A percentile compares a stretch with the other conserved stretches of the same genome.
Evolutionary conservation across 2,113 vertebrate genomes (phyloP).

Genomic region (Neodon shergylaensis): DNA sequence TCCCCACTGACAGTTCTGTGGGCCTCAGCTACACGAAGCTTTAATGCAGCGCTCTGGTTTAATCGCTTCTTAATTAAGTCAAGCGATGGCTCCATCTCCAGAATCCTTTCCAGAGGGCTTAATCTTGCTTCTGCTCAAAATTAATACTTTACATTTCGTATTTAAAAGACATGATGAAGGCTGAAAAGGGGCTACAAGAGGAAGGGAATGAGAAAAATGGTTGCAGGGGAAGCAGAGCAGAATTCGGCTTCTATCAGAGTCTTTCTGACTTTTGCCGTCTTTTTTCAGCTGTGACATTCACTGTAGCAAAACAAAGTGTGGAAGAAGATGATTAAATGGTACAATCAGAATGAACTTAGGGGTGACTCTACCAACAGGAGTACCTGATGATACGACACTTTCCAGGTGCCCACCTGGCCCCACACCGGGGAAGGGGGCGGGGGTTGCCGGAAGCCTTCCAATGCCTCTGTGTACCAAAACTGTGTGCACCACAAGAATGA

Average conservation of each 20-base stretch:
- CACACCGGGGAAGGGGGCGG: too few relatives aligned
- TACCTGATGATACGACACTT: conserved; percentile 24
- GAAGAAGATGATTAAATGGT: conserved; percentile 80
- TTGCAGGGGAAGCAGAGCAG: conserved; percentile 54
- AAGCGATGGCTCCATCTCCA: conserved; percentile 82
- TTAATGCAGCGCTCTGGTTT: conserved; percentile 74
- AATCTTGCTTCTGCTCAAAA: conserved; percentile 86
- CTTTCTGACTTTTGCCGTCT: conserved; percentile 51
- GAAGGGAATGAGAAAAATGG: neutral
- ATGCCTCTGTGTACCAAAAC: rapidly evolving
- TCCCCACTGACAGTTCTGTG: neutral
- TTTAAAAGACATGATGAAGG: conserved; percentile 72
- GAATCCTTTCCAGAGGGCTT: conserved; percentile 83
- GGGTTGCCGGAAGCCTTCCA: neutral
- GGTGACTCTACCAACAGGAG: conserved; percentile 62
- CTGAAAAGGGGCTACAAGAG: neutral
- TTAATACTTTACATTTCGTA: conserved; percentile 84
- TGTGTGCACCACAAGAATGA: neutral
- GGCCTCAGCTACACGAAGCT: neutral
- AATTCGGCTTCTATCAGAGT: conserved; percentile 70
- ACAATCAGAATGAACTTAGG: conserved; percentile 73
- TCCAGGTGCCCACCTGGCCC: neutral
- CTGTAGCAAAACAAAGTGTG: conserved; percentile 83
- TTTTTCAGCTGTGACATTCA: conserved; percentile 78
- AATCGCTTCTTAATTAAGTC: conserved; percentile 88